These are phyloP conservation scores for Sinocyclocheilus anophthalmus DNA, from an alignment of 2,113 vertebrate species.

Conservation along the genomic window DNA sequence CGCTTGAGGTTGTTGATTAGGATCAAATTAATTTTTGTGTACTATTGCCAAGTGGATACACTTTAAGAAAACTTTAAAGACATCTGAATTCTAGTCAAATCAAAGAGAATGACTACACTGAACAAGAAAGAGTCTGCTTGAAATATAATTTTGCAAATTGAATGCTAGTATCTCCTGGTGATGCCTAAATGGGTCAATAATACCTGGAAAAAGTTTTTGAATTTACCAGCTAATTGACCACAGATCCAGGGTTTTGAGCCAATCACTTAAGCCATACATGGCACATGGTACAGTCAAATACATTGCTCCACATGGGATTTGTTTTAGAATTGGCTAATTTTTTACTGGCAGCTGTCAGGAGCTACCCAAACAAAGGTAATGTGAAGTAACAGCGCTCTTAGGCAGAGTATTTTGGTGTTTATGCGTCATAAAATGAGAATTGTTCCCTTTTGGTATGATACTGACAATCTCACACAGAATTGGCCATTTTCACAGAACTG, in stretches of 20 bases:
- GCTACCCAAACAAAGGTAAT: neutral
- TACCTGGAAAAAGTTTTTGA: neutral
- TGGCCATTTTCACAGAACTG: slow-evolving; percentile 30
- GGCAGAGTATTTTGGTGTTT: slow-evolving; percentile 9
- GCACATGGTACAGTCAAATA: neutral
- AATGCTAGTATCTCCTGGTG: neutral
- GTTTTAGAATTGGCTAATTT: neutral
- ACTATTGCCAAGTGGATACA: neutral
- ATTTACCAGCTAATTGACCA: neutral
- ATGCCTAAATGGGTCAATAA: neutral
- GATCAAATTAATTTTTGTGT: neutral
- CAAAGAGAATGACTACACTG: neutral
- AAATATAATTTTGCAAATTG: neutral
- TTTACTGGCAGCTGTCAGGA: neutral
- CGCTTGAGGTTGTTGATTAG: neutral
- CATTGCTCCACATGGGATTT: neutral
- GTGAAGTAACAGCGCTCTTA: slow-evolving; percentile 11
- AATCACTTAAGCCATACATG: neutral
- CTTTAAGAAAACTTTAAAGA: slow-evolving; percentile 17
- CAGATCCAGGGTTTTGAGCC: neutral
- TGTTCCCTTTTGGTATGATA: neutral
- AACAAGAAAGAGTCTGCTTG: neutral
- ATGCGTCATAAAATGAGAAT: neutral
- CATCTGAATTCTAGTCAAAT: neutral
- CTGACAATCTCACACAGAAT: slow-evolving; percentile 6